phyloP scores from a whole-genome alignment of 1,140 invertebrate genomes.

The Drosophila sturtevanti region DNA sequence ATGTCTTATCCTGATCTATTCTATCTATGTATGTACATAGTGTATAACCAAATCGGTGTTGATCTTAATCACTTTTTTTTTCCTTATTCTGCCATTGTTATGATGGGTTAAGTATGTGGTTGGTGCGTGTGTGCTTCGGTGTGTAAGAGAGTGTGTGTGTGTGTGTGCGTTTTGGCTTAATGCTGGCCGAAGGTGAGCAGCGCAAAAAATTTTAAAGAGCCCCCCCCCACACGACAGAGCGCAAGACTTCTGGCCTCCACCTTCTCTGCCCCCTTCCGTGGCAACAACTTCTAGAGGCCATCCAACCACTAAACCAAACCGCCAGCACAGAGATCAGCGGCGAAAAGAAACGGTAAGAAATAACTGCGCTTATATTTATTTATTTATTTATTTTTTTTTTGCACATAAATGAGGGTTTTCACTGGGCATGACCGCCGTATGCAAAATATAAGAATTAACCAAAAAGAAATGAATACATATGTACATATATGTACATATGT shows the following conservation, averaged over 20 bases:
- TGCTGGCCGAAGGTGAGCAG: not conserved
- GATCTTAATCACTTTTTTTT: not conserved
- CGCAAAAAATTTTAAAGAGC: constrained; percentile 47
- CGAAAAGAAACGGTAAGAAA: constrained; percentile 51
- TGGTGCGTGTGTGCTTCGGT: not conserved
- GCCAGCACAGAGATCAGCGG: constrained; percentile 8
- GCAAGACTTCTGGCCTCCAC: constrained; percentile 56
- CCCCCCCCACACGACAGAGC: constrained; percentile 32
- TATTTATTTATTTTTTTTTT: constrained; percentile 7
- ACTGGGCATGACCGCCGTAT: constrained; percentile 61
- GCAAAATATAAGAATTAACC: constrained; percentile 46
- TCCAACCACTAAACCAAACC: constrained; percentile 32
- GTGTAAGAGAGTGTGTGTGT: no score
- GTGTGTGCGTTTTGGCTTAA: not conserved
- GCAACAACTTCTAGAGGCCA: constrained; percentile 31
- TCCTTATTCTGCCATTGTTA: not conserved
- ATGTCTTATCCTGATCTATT: no score
- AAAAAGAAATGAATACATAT: constrained; percentile 26
- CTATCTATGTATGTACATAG: not conserved
- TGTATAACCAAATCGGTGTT: not conserved
- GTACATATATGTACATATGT: not conserved
- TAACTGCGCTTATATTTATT: constrained; percentile 66
- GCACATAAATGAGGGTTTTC: constrained; percentile 36
- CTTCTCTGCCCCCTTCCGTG: constrained; percentile 8
- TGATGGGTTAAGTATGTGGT: not conserved